Evolutionary conservation across 2,888 invertebrate genomes (phyloP).

Genomic region (Nematopogon swammerdamellus): DNA sequence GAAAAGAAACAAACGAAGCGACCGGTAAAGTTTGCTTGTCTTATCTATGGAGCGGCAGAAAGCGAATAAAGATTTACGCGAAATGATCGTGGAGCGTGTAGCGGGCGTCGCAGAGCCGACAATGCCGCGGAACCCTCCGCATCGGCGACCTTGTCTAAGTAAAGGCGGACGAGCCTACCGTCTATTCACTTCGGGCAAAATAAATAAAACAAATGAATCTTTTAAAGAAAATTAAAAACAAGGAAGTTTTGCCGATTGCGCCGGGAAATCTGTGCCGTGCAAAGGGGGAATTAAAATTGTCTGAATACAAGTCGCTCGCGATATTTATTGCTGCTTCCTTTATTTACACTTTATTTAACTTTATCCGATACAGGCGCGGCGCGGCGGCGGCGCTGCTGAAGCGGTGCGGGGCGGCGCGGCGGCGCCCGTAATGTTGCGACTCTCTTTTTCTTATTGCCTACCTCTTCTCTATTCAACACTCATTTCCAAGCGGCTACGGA

Average conservation of each 20-base stretch:
- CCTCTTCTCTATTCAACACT: no score
- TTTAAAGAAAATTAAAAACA: conserved; percentile 57
- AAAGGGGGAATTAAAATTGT: conserved; percentile 47
- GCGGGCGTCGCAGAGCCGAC: no score
- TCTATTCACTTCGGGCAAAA: conserved; percentile 48
- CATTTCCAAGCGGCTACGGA: no score
- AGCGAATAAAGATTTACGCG: background rate
- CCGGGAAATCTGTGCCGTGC: conserved; percentile 49
- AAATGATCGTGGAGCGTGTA: no score
- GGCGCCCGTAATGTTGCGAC: background rate
- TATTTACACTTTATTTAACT: conserved; percentile 33
- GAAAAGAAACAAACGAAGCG: conserved; percentile 21
- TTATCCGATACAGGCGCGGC: background rate
- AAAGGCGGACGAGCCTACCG: conserved; percentile 40
- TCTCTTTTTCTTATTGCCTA: no score
- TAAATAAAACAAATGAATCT: conserved; percentile 46
- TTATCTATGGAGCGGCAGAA: conserved; percentile 28
- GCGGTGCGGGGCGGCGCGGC: background rate
- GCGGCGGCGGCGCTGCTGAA: background rate
- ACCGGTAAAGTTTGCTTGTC: conserved; percentile 25
- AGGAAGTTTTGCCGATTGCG: conserved; percentile 50
- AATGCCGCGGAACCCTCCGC: no score
- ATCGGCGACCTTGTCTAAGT: conserved; percentile 30
- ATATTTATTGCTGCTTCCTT: conserved; percentile 52
- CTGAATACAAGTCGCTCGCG: conserved; percentile 38